phyloP scores from a whole-genome alignment of 2,797 vertebrate genomes.

The Pantherophis vulpinus region DNA sequence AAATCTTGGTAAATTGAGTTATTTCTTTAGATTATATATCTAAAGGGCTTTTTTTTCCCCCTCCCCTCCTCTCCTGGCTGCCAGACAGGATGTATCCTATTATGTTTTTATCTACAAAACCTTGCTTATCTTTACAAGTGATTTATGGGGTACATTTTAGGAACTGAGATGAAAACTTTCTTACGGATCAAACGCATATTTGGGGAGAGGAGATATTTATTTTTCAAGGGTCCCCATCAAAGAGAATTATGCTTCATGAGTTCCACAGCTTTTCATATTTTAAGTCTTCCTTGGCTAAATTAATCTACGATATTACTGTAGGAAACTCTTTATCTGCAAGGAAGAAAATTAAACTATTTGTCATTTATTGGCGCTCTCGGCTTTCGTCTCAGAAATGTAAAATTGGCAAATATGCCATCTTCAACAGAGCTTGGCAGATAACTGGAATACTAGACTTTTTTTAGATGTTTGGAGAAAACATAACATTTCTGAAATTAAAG shows the following conservation, averaged over 20 bases:
- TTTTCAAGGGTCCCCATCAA: conserved; percentile 21
- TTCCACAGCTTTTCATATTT: conserved; percentile 30
- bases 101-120: conserved; percentile 56
- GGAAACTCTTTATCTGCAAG: conserved; percentile 20
- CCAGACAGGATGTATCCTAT: conserved; percentile 55
- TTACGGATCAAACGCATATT: conserved; percentile 47
- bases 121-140: conserved; percentile 53
- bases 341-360: conserved; percentile 44
- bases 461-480: conserved; percentile 3
- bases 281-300: conserved; percentile 38
- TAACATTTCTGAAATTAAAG: neutral
- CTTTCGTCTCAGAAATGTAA: conserved; percentile 36
- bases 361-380: conserved; percentile 23
- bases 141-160: conserved; percentile 51
- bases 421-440: conserved; percentile 19
- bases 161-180: conserved; percentile 46
- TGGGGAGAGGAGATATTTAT: conserved; percentile 36
- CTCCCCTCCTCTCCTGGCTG: conserved; percentile 55
- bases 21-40: conserved; percentile 49
- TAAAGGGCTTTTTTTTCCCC: neutral
- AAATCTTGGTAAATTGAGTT: conserved; percentile 29
- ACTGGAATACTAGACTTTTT: neutral
- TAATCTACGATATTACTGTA: conserved; percentile 26
- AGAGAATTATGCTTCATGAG: conserved; percentile 4
- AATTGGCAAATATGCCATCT: conserved; percentile 1